phyloP scores from a whole-genome alignment of 2,888 invertebrate genomes.

The Rutpela maculata region DNA sequence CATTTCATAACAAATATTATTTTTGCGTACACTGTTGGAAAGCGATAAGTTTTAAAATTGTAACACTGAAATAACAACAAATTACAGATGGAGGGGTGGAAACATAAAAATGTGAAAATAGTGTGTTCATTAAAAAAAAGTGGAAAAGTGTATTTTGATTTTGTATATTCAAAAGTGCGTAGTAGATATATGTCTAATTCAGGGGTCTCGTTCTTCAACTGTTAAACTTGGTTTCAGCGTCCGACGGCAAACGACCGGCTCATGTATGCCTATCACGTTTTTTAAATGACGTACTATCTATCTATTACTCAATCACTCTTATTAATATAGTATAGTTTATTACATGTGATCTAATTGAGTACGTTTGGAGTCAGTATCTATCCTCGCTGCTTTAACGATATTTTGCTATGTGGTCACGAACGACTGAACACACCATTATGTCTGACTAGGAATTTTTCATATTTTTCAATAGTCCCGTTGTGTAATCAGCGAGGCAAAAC shows the following conservation, averaged over 20 bases:
- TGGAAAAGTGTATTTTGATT: no score
- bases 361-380: slow-evolving; percentile 19
- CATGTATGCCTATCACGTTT: slow-evolving; percentile 53
- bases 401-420: slow-evolving; percentile 25
- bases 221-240: not conserved
- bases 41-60: no score
- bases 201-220: no score
- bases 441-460: slow-evolving; percentile 16
- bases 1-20: no score
- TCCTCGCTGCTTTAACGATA: slow-evolving; percentile 10
- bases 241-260: slow-evolving; percentile 40
- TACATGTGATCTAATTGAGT: slow-evolving; percentile 45
- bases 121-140: no score
- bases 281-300: slow-evolving; percentile 52
- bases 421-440: slow-evolving; percentile 11
- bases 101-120: no score
- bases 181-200: no score
- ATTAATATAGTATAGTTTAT: slow-evolving; percentile 49
- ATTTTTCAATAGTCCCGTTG: slow-evolving; percentile 14
- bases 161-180: no score
- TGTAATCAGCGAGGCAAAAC: slow-evolving; percentile 8
- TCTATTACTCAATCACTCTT: slow-evolving; percentile 51
- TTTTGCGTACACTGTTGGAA: no score
- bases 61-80: no score
- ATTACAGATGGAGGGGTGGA: no score